These are phyloP conservation scores for Tonatia bakeri DNA, from an alignment of 2,113 vertebrate genomes.

Conservation along the genomic window DNA sequence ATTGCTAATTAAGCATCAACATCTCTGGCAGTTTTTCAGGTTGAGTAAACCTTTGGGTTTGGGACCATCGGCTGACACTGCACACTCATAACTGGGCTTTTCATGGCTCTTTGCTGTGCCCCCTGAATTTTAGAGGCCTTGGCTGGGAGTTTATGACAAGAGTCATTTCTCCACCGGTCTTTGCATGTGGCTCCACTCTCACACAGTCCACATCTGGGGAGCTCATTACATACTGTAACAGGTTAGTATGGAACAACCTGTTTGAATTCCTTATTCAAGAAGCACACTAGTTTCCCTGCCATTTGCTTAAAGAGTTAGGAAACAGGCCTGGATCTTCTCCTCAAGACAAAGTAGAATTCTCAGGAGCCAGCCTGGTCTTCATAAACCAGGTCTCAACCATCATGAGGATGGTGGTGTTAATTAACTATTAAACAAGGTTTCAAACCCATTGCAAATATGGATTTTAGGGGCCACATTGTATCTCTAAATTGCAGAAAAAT, in stretches of 20 bases:
- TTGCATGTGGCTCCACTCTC: conserved; percentile 21
- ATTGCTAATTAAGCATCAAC: neutral
- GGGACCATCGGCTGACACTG: neutral
- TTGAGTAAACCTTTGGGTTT: neutral
- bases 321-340: neutral
- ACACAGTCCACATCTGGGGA: conserved; percentile 1
- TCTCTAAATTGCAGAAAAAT: neutral
- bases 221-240: conserved; percentile 25
- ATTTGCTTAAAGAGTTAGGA: conserved; percentile 1
- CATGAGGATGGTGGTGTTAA: neutral
- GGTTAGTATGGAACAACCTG: neutral
- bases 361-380: neutral
- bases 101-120: neutral
- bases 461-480: neutral
- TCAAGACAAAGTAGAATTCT: neutral
- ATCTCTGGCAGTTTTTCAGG: neutral
- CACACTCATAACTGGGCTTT: neutral
- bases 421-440: neutral
- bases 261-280: neutral
- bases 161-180: neutral
- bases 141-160: neutral
- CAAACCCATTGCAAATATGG: neutral
- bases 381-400: neutral
- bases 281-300: neutral
- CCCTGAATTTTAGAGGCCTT: neutral